These are phyloP conservation scores for Lasioglossum malachurum DNA, from an alignment of 2,888 invertebrate species.

Conservation along the genomic window DNA sequence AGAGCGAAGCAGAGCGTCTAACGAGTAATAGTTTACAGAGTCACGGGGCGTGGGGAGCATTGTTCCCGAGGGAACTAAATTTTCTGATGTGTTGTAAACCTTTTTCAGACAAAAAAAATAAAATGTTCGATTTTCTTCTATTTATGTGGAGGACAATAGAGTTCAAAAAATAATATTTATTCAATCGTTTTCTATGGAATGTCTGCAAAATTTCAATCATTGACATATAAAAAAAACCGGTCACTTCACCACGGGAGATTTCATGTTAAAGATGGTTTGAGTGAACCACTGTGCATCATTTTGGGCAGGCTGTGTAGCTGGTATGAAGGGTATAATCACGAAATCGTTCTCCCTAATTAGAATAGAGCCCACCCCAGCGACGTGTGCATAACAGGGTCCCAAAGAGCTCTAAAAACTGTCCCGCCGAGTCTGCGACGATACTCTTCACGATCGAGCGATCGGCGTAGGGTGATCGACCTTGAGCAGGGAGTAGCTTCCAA, in stretches of 20 bases:
- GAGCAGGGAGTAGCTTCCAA: neutral
- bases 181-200: neutral
- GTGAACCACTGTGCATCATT: neutral
- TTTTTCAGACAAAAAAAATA: neutral
- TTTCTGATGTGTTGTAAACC: neutral
- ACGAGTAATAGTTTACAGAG: neutral
- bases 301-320: neutral
- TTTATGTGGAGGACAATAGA: neutral
- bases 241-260: neutral
- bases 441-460: neutral
- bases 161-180: neutral
- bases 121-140: no score
- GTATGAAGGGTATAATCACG: neutral
- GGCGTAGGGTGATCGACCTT: slow-evolving; percentile 12
- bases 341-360: neutral
- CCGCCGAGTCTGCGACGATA: neutral
- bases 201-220: neutral
- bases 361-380: neutral
- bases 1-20: neutral
- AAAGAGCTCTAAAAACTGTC: neutral
- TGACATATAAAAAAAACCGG: neutral
- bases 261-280: neutral
- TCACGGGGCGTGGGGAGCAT: neutral
- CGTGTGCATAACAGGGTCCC: neutral
- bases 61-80: neutral